These are phyloP conservation scores for Lingula anatina DNA, from an alignment of 2,888 invertebrate species.

Conservation along the genomic window DNA sequence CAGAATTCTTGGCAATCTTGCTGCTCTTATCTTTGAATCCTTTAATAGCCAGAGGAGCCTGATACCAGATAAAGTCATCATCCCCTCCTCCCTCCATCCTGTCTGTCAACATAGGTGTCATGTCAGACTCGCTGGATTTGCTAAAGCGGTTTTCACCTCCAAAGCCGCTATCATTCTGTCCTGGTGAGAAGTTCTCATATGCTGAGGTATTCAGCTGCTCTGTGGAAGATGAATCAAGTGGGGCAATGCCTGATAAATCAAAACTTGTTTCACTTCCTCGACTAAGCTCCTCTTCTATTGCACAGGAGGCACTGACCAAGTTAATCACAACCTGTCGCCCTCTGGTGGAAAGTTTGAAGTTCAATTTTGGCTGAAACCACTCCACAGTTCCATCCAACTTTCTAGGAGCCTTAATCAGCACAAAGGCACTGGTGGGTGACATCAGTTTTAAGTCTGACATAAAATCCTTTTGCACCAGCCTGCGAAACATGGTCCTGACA, in stretches of 20 bases:
- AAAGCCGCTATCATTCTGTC: not conserved
- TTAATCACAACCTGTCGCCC: slow-evolving; percentile 21
- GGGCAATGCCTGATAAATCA: slow-evolving; percentile 13
- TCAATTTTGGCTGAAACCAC: slow-evolving; percentile 28
- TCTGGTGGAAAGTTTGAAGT: slow-evolving; percentile 20
- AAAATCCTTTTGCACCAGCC: slow-evolving; percentile 25
- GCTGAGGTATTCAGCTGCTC: not conserved
- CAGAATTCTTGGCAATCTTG: too few relatives aligned
- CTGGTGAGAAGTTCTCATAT: not conserved
- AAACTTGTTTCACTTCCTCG: slow-evolving; percentile 31
- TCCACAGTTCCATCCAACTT: slow-evolving; percentile 15
- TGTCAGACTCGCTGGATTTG: too few relatives aligned
- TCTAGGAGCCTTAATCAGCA: slow-evolving; percentile 25
- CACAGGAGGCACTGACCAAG: slow-evolving; percentile 14
- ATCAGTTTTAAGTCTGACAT: slow-evolving; percentile 20
- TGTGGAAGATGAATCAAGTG: not conserved
- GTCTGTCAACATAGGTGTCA: not conserved
- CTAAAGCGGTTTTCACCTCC: too few relatives aligned
- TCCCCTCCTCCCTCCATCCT: not conserved
- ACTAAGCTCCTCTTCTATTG: slow-evolving; percentile 19
- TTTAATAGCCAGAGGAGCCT: slow-evolving; percentile 22
- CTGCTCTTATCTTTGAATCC: slow-evolving; percentile 19
- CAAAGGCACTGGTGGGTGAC: slow-evolving; percentile 18
- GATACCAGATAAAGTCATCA: slow-evolving; percentile 23
- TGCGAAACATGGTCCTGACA: slow-evolving; percentile 22